A percentile compares a stretch with the other conserved stretches of the same genome.
Conservation (phyloP, 2,888 invertebrate species). For the Drepanosiphum platanoidis region DNA sequence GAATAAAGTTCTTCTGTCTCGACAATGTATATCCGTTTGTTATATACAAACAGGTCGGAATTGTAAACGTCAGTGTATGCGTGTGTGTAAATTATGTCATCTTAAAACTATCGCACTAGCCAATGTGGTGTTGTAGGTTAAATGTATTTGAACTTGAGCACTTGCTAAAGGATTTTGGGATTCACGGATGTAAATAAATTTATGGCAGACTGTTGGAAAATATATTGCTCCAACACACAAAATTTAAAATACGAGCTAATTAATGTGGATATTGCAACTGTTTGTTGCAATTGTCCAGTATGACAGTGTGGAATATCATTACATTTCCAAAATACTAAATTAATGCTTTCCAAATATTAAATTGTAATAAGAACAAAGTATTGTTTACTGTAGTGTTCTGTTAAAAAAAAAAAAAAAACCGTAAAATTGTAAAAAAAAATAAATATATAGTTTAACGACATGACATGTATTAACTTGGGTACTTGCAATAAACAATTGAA, state of each 20-base stretch:
- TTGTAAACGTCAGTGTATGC: background rate
- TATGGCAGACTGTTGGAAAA: background rate
- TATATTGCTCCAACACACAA: background rate
- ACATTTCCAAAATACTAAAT: background rate
- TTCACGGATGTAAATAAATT: background rate
- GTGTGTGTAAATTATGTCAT: background rate
- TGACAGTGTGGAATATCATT: too few relatives aligned
- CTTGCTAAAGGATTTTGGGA: background rate
- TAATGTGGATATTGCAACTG: too few relatives aligned
- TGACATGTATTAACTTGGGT: too few relatives aligned
- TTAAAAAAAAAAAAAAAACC: too few relatives aligned
- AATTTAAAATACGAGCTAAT: too few relatives aligned
- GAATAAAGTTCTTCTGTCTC: slow-evolving; percentile 11
- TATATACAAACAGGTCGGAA: slow-evolving; percentile 25
- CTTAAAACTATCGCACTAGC: slow-evolving; percentile 16
- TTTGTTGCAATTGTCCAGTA: too few relatives aligned
- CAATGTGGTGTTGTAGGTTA: background rate
- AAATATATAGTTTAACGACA: too few relatives aligned
- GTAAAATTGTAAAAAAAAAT: too few relatives aligned
- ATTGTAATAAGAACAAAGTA: background rate
- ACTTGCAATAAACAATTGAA: too few relatives aligned
- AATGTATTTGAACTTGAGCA: background rate
- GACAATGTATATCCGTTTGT: slow-evolving; percentile 8
- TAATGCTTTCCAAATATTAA: background rate
- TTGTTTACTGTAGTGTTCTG: background rate